Evolutionary conservation across 2,888 invertebrate species (phyloP).

Genomic region (Cabera pusaria): DNA sequence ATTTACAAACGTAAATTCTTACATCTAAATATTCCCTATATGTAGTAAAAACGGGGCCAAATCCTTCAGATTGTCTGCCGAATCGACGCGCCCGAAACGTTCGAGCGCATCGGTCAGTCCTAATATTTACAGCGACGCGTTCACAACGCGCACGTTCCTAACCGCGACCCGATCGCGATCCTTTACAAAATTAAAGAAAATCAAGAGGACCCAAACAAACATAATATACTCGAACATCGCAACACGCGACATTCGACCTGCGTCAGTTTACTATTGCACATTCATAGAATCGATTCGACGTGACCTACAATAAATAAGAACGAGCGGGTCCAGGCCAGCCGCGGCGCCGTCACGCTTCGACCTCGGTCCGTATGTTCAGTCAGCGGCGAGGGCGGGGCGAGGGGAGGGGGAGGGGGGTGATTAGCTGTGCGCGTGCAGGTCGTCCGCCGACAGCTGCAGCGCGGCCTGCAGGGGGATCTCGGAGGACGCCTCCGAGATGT

Average conservation of each 20-base stretch:
- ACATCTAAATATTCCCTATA: constrained; percentile 51
- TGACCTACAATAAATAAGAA: constrained; percentile 26
- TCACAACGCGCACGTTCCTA: constrained; percentile 45
- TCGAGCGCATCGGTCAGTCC: constrained; percentile 29
- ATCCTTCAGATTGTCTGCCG: constrained; percentile 38
- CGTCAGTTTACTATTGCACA: constrained; percentile 69
- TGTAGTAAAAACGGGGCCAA: constrained; percentile 44
- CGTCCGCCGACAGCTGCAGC: constrained; percentile 62
- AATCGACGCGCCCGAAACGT: constrained; percentile 39
- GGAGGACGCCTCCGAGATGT: constrained; percentile 63
- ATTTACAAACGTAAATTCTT: constrained; percentile 75
- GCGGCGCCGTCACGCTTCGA: too few relatives aligned
- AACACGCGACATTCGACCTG: constrained; percentile 42
- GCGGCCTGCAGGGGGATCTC: constrained; percentile 71
- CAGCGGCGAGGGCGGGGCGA: neutral
- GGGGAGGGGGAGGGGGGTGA: constrained; percentile 1
- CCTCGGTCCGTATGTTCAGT: too few relatives aligned
- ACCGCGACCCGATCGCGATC: constrained; percentile 34
- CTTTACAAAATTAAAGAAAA: constrained; percentile 13
- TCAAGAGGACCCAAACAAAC: constrained; percentile 12
- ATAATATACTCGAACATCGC: constrained; percentile 22
- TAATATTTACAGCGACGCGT: constrained; percentile 57
- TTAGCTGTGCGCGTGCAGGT: constrained; percentile 60
- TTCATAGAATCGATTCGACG: constrained; percentile 19
- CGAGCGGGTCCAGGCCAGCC: too few relatives aligned